phyloP scores from a whole-genome alignment of 1,140 invertebrate species.

The Brachionus sp. region DNA sequence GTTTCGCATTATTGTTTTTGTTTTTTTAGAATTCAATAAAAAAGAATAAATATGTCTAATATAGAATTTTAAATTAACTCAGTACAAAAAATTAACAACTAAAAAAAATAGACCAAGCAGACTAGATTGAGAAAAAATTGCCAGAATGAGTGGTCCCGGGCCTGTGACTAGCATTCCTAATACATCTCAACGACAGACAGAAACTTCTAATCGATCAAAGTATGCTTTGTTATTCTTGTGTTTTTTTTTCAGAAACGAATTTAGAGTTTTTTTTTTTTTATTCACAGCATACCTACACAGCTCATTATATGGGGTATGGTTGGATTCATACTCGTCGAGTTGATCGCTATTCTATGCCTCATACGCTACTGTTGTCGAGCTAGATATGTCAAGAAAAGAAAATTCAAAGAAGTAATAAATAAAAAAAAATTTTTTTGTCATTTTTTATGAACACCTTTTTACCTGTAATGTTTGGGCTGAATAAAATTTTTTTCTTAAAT shows the following conservation, averaged over 20 bases:
- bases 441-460: neutral
- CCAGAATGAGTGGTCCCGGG: neutral
- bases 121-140: neutral
- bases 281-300: slow-evolving; percentile 26
- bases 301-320: slow-evolving; percentile 46
- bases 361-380: slow-evolving; percentile 43
- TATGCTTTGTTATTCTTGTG: neutral
- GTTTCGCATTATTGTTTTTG: neutral
- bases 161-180: neutral
- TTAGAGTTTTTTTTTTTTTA: neutral
- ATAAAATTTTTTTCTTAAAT: slow-evolving; percentile 30
- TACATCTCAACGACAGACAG: neutral
- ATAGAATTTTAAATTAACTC: neutral
- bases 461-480: slow-evolving; percentile 28
- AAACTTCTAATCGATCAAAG: slow-evolving; percentile 10
- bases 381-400: slow-evolving; percentile 27
- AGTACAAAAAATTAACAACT: neutral
- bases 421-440: neutral
- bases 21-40: neutral
- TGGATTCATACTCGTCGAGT: slow-evolving; percentile 41
- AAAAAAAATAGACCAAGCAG: neutral
- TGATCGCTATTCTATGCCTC: slow-evolving; percentile 37
- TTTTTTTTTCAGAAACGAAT: neutral
- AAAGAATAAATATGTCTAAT: neutral
- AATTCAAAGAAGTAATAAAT: slow-evolving; percentile 32